Evolutionary conservation across 2,797 vertebrate species (phyloP).

Genomic region (Ctenopoma kingsleyae): DNA sequence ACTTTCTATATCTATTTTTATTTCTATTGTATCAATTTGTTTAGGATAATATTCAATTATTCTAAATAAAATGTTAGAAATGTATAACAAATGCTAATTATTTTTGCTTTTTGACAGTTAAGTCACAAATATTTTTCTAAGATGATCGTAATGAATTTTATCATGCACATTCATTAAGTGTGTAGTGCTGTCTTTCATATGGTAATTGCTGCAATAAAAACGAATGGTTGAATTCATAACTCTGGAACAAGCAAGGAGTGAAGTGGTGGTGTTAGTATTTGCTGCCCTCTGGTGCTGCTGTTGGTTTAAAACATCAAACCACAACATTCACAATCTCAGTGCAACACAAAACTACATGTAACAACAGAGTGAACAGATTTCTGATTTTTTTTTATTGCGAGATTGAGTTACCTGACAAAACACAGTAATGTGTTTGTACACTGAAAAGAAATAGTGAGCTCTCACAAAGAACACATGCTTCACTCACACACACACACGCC

Average conservation of each 20-base stretch:
- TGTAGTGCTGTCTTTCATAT: neutral
- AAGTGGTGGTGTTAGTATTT: conserved; percentile 6
- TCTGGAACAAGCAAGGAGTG: neutral
- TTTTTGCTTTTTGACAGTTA: neutral
- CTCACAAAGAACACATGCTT: conserved; percentile 80
- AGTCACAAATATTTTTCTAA: no score
- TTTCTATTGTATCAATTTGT: no score
- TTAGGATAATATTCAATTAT: no score
- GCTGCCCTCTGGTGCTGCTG: conserved; percentile 59
- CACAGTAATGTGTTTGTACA: conserved; percentile 76
- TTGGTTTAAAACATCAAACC: neutral
- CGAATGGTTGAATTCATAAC: neutral
- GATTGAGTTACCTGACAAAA: conserved; percentile 79
- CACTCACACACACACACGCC: conserved; percentile 55
- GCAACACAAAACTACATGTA: conserved; percentile 8
- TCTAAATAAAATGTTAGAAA: no score
- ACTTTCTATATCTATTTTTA: no score
- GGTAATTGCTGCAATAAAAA: neutral
- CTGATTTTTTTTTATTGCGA: conserved; percentile 83
- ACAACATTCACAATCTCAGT: neutral
- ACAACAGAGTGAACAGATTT: conserved; percentile 62
- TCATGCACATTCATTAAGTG: neutral
- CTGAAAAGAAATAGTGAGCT: conserved; percentile 75
- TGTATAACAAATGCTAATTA: no score
- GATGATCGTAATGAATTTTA: neutral